Evolutionary conservation across 2,888 invertebrate species (phyloP).

Genomic region (Erynnis tages): DNA sequence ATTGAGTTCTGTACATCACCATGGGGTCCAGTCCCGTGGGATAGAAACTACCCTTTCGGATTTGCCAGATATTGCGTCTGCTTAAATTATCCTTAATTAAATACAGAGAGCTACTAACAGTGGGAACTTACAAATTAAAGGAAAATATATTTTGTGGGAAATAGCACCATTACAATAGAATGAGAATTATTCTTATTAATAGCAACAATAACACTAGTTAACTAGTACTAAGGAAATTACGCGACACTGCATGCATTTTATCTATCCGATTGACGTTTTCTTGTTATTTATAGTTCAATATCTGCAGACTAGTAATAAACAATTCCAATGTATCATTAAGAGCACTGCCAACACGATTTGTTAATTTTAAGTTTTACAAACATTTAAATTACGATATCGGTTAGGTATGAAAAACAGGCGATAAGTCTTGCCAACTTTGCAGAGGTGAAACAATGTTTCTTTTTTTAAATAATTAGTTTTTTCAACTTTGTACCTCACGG

Average conservation of each 20-base stretch:
- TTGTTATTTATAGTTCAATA: conserved; percentile 8
- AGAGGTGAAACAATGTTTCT: neutral
- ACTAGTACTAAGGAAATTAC: neutral
- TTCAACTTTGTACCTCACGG: no score
- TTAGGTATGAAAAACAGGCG: neutral
- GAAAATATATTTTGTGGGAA: conserved; percentile 12
- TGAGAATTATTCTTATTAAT: neutral
- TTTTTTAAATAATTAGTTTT: no score
- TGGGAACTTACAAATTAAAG: conserved; percentile 2
- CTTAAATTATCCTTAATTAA: conserved; percentile 26
- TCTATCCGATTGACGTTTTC: conserved; percentile 12
- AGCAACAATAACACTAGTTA: no score
- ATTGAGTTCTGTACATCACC: conserved; percentile 65
- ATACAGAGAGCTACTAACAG: conserved; percentile 3
- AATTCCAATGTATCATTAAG: no score
- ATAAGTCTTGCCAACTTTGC: neutral
- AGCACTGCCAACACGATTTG: no score
- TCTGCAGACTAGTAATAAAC: neutral
- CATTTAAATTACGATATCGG: no score
- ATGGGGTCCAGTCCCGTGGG: conserved; percentile 76
- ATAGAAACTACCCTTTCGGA: conserved; percentile 64
- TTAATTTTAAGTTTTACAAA: no score
- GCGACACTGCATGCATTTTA: conserved; percentile 9
- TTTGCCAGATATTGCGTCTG: conserved; percentile 37
- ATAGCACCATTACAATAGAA: neutral